Percentiles rank a stretch among this genome's conserved stretches.
phyloP scores from a whole-genome alignment of 30 jellyfish, hydroid and myxozoan species.

The Catostylus mosaicus region DNA sequence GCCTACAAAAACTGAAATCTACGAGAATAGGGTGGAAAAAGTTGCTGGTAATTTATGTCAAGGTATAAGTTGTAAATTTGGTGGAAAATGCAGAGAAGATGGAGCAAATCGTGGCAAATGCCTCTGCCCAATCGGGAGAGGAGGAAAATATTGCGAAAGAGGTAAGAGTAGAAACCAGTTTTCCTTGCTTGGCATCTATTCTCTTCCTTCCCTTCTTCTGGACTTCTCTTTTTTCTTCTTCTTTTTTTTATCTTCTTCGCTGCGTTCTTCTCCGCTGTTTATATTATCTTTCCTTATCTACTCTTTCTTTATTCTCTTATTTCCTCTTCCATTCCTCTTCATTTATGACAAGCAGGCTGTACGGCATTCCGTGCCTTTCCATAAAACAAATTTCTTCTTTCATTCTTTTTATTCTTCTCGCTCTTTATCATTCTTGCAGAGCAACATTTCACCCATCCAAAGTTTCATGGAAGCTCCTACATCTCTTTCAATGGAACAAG shows the following conservation, averaged over 20 bases:
- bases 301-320: no score
- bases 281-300: no score
- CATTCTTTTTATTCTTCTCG: no score
- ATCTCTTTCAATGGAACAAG: slow-evolving; percentile 10
- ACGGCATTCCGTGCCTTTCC: no score
- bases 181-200: no score
- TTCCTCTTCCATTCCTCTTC: no score
- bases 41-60: neutral
- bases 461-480: slow-evolving; percentile 52
- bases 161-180: slow-evolving; percentile 31
- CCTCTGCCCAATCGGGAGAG: slow-evolving; percentile 56
- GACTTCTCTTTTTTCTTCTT: no score
- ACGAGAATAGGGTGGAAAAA: slow-evolving; percentile 24
- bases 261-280: no score
- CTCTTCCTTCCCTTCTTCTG: no score
- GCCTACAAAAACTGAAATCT: neutral
- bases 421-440: slow-evolving; percentile 35
- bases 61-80: slow-evolving; percentile 32
- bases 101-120: slow-evolving; percentile 46
- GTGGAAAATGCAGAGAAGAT: slow-evolving; percentile 21
- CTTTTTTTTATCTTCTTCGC: no score
- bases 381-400: no score
- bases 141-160: slow-evolving; percentile 61
- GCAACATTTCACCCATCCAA: slow-evolving; percentile 53
- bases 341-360: no score